Conservation (phyloP, 2,797 vertebrate genomes). For the Scolopax bukidnonensis region DNA sequence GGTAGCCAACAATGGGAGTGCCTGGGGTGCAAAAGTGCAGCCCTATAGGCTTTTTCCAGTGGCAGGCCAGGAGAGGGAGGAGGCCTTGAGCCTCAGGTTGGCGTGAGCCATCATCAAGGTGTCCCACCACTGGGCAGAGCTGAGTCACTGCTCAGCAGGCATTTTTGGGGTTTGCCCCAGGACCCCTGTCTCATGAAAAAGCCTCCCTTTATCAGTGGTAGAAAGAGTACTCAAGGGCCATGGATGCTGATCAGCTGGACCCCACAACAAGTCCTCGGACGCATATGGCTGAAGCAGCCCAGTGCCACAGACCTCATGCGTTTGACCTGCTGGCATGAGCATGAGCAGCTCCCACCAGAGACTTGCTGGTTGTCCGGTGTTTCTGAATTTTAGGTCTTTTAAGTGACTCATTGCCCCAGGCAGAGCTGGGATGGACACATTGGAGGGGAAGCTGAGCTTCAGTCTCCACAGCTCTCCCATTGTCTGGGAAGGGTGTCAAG, state of each 20-base stretch:
- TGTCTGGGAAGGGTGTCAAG: not conserved
- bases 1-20: rapidly evolving
- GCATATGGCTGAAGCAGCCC: rapidly evolving
- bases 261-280: not conserved
- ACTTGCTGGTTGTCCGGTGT: rapidly evolving
- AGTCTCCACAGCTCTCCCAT: rapidly evolving
- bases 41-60: not conserved
- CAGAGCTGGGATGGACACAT: not conserved
- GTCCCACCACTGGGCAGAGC: rapidly evolving
- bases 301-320: rapidly evolving
- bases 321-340: no score
- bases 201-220: not conserved
- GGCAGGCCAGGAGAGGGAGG: rapidly evolving
- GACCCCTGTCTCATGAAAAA: rapidly evolving
- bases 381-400: not conserved
- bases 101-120: rapidly evolving
- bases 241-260: not conserved
- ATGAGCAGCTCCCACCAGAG: not conserved
- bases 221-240: not conserved
- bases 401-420: not conserved
- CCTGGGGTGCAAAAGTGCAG: not conserved
- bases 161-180: not conserved
- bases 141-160: not conserved
- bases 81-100: rapidly evolving
- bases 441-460: not conserved